Percentiles rank a stretch among this genome's conserved stretches.
Conservation (phyloP, 2,797 vertebrate genomes). For the Babyrousa celebensis region DNA sequence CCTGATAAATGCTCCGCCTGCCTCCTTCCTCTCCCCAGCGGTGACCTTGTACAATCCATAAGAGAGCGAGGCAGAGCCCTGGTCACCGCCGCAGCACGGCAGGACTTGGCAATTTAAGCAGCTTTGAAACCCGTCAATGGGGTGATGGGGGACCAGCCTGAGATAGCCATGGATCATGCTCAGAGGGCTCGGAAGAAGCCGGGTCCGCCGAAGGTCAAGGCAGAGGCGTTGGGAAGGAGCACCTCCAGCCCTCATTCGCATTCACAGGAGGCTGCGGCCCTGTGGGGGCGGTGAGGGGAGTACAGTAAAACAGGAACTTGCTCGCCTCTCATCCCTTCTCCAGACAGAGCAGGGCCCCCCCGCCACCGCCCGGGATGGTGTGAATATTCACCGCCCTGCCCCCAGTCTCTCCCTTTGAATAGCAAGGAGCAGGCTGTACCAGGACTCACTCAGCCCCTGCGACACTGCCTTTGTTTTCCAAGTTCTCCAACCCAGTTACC, state of each 20-base stretch:
- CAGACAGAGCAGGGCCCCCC: conserved; percentile 72
- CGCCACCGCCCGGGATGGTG: conserved; percentile 1
- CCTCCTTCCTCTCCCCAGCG: conserved; percentile 88
- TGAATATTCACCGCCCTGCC: neutral
- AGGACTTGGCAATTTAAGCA: conserved; percentile 92
- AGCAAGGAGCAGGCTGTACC: neutral
- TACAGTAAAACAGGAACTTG: conserved; percentile 87
- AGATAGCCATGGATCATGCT: conserved; percentile 93
- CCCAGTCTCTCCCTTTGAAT: neutral
- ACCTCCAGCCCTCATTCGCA: conserved; percentile 89
- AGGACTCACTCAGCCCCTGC: neutral
- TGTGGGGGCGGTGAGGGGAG: conserved; percentile 78
- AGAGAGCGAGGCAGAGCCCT: conserved; percentile 91
- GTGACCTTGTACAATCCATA: conserved; percentile 94
- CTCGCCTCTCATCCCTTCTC: conserved; percentile 79
- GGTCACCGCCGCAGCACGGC: conserved; percentile 89
- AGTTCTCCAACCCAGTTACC: conserved; percentile 48
- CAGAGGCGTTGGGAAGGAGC: conserved; percentile 89
- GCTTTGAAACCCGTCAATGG: conserved; percentile 92
- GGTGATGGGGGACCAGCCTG: conserved; percentile 93
- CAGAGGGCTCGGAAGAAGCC: conserved; percentile 91
- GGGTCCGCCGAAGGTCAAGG: conserved; percentile 92
- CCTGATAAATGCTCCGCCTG: conserved; percentile 93
- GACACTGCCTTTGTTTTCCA: neutral
- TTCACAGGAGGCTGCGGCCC: conserved; percentile 89